These are phyloP conservation scores for Morpho helenor DNA, from an alignment of 2,888 invertebrate genomes.

Conservation along the genomic window DNA sequence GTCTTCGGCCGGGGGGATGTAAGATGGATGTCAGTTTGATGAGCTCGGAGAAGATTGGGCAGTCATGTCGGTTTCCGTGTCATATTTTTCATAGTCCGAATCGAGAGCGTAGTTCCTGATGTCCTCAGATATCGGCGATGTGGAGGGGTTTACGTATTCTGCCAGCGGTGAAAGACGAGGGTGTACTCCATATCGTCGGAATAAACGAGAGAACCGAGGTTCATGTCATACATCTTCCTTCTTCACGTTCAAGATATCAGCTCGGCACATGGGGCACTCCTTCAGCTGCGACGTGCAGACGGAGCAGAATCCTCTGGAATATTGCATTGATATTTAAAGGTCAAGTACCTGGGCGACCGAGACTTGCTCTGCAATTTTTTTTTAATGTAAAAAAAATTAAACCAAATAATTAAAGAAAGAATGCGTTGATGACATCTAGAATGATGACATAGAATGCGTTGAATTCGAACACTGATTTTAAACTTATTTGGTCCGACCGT, in stretches of 20 bases:
- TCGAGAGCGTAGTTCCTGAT: not conserved
- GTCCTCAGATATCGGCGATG: not conserved
- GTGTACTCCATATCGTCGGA: not conserved
- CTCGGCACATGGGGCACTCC: constrained; percentile 93
- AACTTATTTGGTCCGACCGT: no score
- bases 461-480: no score
- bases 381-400: no score
- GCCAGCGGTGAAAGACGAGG: not conserved
- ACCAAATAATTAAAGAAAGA: no score
- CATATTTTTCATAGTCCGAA: no score
- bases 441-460: no score
- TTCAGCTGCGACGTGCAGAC: constrained; percentile 87
- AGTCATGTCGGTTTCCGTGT: no score
- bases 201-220: not conserved
- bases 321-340: not conserved
- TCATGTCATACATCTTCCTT: constrained; percentile 41
- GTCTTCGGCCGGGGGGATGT: not conserved
- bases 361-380: no score
- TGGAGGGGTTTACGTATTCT: not conserved
- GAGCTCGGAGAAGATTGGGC: not conserved
- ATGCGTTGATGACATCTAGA: no score
- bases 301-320: constrained; percentile 89
- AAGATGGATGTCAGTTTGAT: not conserved
- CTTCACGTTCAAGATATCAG: constrained; percentile 42
- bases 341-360: no score